Evolutionary conservation across 2,888 invertebrate genomes (phyloP).

Genomic region (Ochropleura leucogaster): DNA sequence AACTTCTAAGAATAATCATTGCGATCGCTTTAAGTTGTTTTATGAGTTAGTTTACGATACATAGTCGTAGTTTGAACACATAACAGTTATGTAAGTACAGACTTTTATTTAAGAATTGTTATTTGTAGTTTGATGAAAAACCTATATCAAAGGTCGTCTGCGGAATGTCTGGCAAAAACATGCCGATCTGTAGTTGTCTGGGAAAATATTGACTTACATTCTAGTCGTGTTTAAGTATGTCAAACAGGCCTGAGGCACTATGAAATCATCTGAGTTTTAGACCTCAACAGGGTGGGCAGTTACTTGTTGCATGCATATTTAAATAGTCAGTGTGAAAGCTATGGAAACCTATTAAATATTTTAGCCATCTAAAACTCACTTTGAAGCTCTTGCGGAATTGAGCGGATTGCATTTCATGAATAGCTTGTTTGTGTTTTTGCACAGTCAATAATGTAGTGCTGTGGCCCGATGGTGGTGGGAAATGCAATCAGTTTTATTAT

Average conservation of each 20-base stretch:
- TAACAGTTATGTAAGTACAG: constrained; percentile 35
- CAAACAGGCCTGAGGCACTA: constrained; percentile 6
- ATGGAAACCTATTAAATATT: not conserved
- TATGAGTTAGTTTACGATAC: constrained; percentile 55
- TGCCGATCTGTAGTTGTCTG: not conserved
- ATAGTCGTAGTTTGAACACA: constrained; percentile 32
- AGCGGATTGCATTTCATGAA: not conserved
- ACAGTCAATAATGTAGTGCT: not conserved
- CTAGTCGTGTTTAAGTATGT: constrained; percentile 15
- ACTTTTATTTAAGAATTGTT: constrained; percentile 25
- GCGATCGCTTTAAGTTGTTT: constrained; percentile 37
- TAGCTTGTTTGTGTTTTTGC: not conserved
- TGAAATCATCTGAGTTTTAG: not conserved
- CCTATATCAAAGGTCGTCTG: constrained; percentile 33
- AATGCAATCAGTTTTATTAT: not conserved
- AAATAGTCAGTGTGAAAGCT: not conserved
- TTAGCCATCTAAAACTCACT: not conserved
- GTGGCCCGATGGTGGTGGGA: not conserved
- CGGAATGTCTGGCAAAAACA: constrained; percentile 39
- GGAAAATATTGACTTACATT: constrained; percentile 20
- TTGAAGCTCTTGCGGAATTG: not conserved
- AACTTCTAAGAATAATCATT: constrained; percentile 36
- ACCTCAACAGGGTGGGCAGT: not conserved
- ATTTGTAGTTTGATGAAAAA: constrained; percentile 28
- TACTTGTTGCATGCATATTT: not conserved